A percentile compares a stretch with the other conserved stretches of the same genome.
phyloP scores from a whole-genome alignment of 2,113 vertebrate genomes.

The Paradoxurus hermaphroditus region DNA sequence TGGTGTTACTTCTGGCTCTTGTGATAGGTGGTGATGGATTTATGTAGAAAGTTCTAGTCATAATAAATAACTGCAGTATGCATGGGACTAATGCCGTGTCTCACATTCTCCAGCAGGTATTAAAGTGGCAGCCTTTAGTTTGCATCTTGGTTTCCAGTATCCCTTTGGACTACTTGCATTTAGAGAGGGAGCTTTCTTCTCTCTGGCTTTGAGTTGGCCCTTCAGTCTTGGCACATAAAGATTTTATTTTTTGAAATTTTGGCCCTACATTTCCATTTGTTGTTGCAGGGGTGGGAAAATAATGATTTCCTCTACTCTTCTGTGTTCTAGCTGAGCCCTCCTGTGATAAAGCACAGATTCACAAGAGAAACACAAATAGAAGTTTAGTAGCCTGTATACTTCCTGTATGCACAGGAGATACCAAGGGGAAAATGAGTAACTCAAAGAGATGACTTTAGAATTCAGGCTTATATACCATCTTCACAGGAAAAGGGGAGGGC shows the following conservation, averaged over 20 bases:
- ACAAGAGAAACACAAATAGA: not conserved
- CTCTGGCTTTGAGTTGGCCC: not conserved
- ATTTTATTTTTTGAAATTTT: not conserved
- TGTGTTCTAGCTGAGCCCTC: not conserved
- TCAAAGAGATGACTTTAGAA: not conserved
- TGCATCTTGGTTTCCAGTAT: not conserved
- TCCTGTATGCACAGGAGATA: not conserved
- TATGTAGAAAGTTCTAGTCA: not conserved
- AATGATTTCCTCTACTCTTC: not conserved
- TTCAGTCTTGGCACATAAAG: not conserved
- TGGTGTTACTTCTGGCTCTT: conserved; percentile 4
- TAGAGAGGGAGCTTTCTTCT: not conserved
- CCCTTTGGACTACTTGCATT: not conserved
- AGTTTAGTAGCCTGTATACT: not conserved
- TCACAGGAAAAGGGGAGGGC: not conserved
- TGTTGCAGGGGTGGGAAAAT: not conserved
- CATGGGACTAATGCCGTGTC: not conserved
- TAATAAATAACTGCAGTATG: not conserved
- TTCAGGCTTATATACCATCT: not conserved
- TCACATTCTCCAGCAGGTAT: not conserved
- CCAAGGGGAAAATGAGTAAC: not conserved
- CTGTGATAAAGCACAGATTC: not conserved
- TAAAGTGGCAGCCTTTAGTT: not conserved
- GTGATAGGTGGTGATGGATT: not conserved
- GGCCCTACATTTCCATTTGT: not conserved